Base-by-base conservation (phyloP, 2,113 vertebrate genomes). In the Beaufortia kweichowensis region DNA sequence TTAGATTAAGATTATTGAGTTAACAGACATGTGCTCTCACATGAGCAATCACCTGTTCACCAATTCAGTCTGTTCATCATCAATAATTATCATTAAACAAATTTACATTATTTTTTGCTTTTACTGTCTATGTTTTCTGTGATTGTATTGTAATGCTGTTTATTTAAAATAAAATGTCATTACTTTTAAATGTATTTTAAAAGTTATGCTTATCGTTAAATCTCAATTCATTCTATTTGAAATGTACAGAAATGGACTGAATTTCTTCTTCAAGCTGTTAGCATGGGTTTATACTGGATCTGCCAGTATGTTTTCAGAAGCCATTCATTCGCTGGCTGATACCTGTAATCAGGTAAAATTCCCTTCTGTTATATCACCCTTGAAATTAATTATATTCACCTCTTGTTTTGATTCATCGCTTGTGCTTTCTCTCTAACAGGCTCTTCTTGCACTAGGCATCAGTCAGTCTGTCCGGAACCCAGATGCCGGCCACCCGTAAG, bases 211-310 rank as follows among this genome's bases (percentile, higher is more conserved):
- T 19, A 53, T 21, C 4, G 2, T n/a, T 53, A n/a, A 53, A 53
- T 53, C 11, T 71, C 28, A 2, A 19, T 53, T 57, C 10, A 12
- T 50, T 46, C 4, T 35, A 3, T 12, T 55, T 2, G 60, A 64
- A 19, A 17, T 43, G 55, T 78, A 84, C 88, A 99, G 97, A 91
- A 99, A 99, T 89, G 97, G 97, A 3, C 90, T 99, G 89, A 99
- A 99, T 85, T 98, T 98, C 87, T 89, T 99, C 90, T 99, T 99
- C 85, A 99, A 99, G 84, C 93, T 99, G 19, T 92, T 99, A 87
- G 97, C 97, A 10, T 99, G 97, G 97, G 91, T 98, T 89, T 98
- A 99, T 89, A 99, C 97, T 0, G 97, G 97, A 84, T 99, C 97
- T 76, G 95, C 96, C 41, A 97, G 96, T 86, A 99, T 99, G 97